Evolutionary conservation across 2,888 invertebrate species (phyloP), one percentile per base, ranked within the genome.

Genomic region (Chymomyza fuscimana): DNA sequence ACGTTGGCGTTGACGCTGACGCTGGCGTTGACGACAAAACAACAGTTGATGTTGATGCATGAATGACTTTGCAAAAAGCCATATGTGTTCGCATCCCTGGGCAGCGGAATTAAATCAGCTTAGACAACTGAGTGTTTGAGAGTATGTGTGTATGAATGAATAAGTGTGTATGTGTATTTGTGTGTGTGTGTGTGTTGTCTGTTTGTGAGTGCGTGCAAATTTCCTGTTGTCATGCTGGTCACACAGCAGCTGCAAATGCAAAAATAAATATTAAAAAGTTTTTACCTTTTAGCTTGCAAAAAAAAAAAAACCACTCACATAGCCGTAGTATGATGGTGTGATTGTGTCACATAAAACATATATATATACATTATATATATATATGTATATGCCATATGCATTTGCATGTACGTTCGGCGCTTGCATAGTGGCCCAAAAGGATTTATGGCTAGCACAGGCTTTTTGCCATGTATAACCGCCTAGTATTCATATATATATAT

Each of bases 1-100:
- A 56, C 5, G 51, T 15, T 4, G 6, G 22, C 60, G 15, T 12
- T 40, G 40, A 40, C 32, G 32, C 40, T 52, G 32, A 22, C 52
- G 52, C 32, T 50, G 16, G 51, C 12, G 52, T 25, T 15, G 12
- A 32, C 56, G 16, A 32, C 60, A 54, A 5, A 58, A 63, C 63
- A 65, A 65, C 73, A 76, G 76, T 52, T 77, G 71, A 56, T 72
- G 76, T 52, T 77, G 71, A 59, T 72, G 80, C 79, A 79, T 73
- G 76, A 73, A 73, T 69, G 70, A 71, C 29, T 22, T 22, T 58
- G 58, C 58, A 25, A 22, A 22, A 58, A 58, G 16, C 22, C 46
- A 50, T 22, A 63, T 50, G n/a, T 63, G n/a, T 65, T 29, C 25
- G 40, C 32, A 56, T 65, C 58, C 58, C 58, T 56, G 54, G 56